Base-by-base conservation (phyloP, 2,888 invertebrate genomes). In the Ditula angustiorana region DNA sequence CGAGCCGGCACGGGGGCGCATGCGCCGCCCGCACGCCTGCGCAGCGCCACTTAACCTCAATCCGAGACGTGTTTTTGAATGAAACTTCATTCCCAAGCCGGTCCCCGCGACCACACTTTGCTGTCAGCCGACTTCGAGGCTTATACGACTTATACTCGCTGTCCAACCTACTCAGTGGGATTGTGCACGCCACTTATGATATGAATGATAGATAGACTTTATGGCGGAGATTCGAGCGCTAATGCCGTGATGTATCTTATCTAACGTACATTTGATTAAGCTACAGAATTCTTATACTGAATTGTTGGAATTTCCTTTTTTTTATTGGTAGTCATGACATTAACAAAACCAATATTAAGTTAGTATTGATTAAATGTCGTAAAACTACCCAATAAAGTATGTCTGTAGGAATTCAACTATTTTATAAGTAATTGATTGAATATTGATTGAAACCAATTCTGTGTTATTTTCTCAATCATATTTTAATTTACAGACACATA, bases 51-150 rank as follows among this genome's bases (percentile, higher is more conserved):
- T 86, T 90, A 91, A 90, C 91, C 91, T 90, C 89, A 90, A 90
- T 90, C 83, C 82, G 80, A 84, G 85, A 84, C 88, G 85, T 89
- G 88, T 92, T 92, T 86, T 92, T 91, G 90, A 92, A 92, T 91
- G 90, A 91, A 90, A 88, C 84, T 86, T 85, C 83, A 84, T 80
- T 83, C 78, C 78, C 73, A 64, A 79, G 78, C 84, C 86, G 85
- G 86, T 77, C 81, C 77, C 73, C 79, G 74, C 75, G 71, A 82
- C 79, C 79, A 80, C 82, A 86, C 84, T 87, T 86, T 84, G 80
- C 87, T 85, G 84, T 85, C 80, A 86, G 80, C 76, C 73, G 77
- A 78, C 79, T 79, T 79, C 74, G 73, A 74, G 73, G 77, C 78
- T 78, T 78, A 70, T 77, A 72, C 66, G 69, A 70, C 70, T 72